phyloP scores from a whole-genome alignment of 2,888 invertebrate genomes.

The Ischnus inquisitorius region DNA sequence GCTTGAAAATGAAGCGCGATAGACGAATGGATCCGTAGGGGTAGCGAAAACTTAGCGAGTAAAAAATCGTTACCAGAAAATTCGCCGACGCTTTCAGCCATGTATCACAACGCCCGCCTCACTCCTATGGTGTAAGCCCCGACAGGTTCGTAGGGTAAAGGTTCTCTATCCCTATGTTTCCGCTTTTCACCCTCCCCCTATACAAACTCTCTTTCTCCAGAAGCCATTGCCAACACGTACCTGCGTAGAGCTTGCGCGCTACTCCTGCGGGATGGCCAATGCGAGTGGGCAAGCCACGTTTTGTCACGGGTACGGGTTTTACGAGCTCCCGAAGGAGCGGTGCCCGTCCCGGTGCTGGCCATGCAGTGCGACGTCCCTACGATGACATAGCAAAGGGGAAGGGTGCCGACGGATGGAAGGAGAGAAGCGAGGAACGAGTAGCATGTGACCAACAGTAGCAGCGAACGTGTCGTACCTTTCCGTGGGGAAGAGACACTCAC shows the following conservation, averaged over 20 bases:
- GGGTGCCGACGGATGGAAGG: conserved; percentile 5
- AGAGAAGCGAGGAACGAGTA: conserved; percentile 29
- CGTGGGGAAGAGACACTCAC: conserved; percentile 74
- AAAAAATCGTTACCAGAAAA: conserved; percentile 7
- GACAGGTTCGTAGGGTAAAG: conserved; percentile 50
- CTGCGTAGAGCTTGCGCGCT: conserved; percentile 27
- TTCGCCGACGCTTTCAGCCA: conserved; percentile 22
- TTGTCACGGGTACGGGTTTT: conserved; percentile 78
- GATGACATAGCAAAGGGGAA: conserved; percentile 8
- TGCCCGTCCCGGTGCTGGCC: conserved; percentile 60
- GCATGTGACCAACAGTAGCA: conserved; percentile 35
- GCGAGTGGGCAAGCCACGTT: conserved; percentile 75
- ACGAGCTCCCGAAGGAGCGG: conserved; percentile 79
- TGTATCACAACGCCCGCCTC: conserved; percentile 12
- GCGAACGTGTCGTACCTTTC: conserved; percentile 73
- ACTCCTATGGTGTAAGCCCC: conserved; percentile 64
- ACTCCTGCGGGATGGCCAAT: conserved; percentile 61
- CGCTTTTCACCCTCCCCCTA: conserved; percentile 23
- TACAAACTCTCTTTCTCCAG: conserved; percentile 17
- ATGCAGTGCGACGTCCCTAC: conserved; percentile 6
- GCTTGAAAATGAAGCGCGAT: neutral
- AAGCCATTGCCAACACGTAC: conserved; percentile 24
- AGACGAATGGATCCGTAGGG: neutral
- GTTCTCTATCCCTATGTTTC: neutral
- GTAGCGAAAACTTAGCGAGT: neutral